A percentile compares a stretch with the other conserved stretches of the same genome.
These are phyloP conservation scores for Mionectes olivaceus DNA, from an alignment of 2,797 vertebrate species.

Conservation along the genomic window DNA sequence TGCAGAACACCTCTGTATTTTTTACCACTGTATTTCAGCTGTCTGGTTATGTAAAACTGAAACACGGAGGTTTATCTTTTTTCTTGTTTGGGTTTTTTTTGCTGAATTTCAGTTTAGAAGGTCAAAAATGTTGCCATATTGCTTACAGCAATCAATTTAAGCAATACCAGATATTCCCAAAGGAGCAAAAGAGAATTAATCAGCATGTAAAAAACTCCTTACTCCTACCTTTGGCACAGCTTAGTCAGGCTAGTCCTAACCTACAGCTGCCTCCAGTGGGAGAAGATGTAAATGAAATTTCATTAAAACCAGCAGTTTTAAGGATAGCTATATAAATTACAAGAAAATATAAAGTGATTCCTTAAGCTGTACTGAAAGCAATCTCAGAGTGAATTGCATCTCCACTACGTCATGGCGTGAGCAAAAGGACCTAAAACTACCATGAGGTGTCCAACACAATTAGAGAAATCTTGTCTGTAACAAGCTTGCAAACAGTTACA, in stretches of 20 bases:
- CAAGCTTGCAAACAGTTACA: background rate
- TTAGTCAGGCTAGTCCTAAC: slow-evolving; percentile 75
- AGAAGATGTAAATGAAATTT: slow-evolving; percentile 74
- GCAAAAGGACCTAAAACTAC: slow-evolving; percentile 5
- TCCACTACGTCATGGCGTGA: background rate
- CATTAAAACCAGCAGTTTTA: slow-evolving; percentile 69
- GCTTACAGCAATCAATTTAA: slow-evolving; percentile 78
- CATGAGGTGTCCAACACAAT: background rate
- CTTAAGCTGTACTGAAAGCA: slow-evolving; percentile 12
- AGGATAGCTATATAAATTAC: slow-evolving; percentile 52
- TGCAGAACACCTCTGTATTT: background rate
- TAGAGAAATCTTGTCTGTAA: background rate
- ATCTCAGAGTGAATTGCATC: background rate
- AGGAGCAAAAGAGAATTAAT: slow-evolving; percentile 74
- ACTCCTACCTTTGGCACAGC: slow-evolving; percentile 75
- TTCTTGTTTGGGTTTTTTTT: background rate
- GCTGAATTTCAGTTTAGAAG: slow-evolving; percentile 71
- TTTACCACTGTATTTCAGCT: background rate
- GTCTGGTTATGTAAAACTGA: slow-evolving; percentile 29
- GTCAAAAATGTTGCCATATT: slow-evolving; percentile 74
- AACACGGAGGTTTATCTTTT: background rate
- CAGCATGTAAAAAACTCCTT: slow-evolving; percentile 76
- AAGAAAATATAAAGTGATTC: slow-evolving; percentile 3
- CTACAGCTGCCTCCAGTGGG: slow-evolving; percentile 74
- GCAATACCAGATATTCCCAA: slow-evolving; percentile 71